phyloP scores from a whole-genome alignment of 2,888 invertebrate species.

The Xylota sylvarum region DNA sequence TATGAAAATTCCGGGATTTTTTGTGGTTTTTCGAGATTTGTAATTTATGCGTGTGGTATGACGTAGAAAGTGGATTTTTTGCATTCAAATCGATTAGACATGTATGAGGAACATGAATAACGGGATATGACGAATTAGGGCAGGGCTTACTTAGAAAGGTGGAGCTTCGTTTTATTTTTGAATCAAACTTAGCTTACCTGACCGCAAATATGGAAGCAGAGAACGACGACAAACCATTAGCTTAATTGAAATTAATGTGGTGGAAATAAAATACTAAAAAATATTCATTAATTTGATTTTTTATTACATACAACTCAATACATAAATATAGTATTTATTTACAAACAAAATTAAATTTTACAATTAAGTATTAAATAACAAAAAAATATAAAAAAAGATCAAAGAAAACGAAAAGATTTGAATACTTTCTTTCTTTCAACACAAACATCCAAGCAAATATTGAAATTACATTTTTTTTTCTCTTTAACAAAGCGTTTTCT shows the following conservation, averaged over 20 bases:
- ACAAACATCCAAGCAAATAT: constrained; percentile 28
- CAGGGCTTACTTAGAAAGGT: too few relatives aligned
- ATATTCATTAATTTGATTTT: constrained; percentile 46
- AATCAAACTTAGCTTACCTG: too few relatives aligned
- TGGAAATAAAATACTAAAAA: too few relatives aligned
- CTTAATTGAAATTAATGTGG: too few relatives aligned
- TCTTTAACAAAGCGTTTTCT: constrained; percentile 11
- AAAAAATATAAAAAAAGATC: constrained; percentile 30
- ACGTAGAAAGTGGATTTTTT: too few relatives aligned
- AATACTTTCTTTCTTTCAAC: constrained; percentile 28
- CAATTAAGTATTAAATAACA: constrained; percentile 39
- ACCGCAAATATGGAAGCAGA: too few relatives aligned
- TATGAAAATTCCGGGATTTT: not conserved
- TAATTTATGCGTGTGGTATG: too few relatives aligned
- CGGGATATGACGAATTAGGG: too few relatives aligned
- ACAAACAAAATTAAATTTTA: constrained; percentile 35
- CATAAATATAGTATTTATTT: constrained; percentile 55
- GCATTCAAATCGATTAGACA: not conserved
- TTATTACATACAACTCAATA: constrained; percentile 54
- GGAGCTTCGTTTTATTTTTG: too few relatives aligned
- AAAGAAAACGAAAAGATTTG: constrained; percentile 31
- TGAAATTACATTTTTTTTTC: constrained; percentile 10
- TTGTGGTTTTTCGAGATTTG: not conserved
- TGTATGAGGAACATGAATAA: too few relatives aligned
- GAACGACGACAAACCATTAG: too few relatives aligned